Base-by-base conservation (phyloP, 2,113 vertebrate species). In the Anser brachyrhynchus region DNA sequence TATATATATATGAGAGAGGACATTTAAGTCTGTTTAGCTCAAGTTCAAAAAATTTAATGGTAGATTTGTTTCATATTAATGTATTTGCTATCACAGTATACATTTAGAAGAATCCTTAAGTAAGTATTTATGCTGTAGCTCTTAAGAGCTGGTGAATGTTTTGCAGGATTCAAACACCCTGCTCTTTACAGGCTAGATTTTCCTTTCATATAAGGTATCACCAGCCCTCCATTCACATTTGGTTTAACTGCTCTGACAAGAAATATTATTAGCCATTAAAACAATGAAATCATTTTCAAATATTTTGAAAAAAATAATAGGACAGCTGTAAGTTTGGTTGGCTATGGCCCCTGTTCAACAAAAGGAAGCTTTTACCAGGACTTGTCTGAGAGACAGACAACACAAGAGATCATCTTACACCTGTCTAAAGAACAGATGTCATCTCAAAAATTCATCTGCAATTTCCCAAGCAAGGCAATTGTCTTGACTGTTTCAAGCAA, bases 351-450 rank as follows among this genome's bases (percentile, higher is more conserved):
- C 65, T 81, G 39, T 66, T 86, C 31, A 87, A 35, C 39, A 70
- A 25, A 41, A 21, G 37, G 71, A 55, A 91, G 52, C 13, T 79
- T 94, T 96, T 86, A 93, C 43, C 33, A 71, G 66, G 61, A 62
- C 31, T 79, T 73, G 29, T 59, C 64, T 52, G 44, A 81, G 13
- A 93, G 43, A 88, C 8, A 64, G 33, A 75, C 0, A 9, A 66
- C 18, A 2, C 55, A 76, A 52, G 37, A 91, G 55, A 81, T 89
- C 33, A 55, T 61, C 29, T 64, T 49, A 64, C 83, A 96, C 74
- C 90, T 96, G 91, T 90, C 86, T 67, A 55, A 83, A 74, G 61
- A 94, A 96, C 91, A 96, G 83, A 81, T 95, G 90, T 73, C 75
- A 84, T 46, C 79, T 80, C 62, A 71, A 95, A 89, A 84, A 72